A percentile compares a stretch with the other conserved stretches of the same genome.
These are phyloP conservation scores for Congeria kusceri DNA, from an alignment of 2,888 invertebrate species.

Conservation along the genomic window DNA sequence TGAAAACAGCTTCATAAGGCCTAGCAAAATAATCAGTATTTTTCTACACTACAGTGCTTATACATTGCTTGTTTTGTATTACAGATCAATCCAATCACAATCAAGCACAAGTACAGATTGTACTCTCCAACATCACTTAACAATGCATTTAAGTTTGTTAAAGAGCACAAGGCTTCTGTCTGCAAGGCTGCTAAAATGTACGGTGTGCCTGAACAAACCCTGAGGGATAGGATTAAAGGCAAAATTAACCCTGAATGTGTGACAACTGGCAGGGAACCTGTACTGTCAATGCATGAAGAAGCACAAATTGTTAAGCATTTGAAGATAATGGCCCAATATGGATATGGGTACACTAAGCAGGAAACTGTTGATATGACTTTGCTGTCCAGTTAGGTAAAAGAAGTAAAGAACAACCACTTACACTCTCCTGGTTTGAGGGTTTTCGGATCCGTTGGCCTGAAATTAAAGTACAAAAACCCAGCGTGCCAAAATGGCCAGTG, in stretches of 20 bases:
- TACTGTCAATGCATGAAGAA: background rate
- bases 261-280: slow-evolving; percentile 7
- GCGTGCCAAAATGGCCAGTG: background rate
- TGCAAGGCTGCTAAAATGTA: slow-evolving; percentile 8
- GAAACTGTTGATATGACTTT: background rate
- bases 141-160: slow-evolving; percentile 4
- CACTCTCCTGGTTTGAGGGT: background rate
- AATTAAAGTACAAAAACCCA: slow-evolving; percentile 7
- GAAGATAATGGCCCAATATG: slow-evolving; percentile 9
- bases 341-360: slow-evolving; percentile 9
- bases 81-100: slow-evolving; percentile 1
- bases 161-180: slow-evolving; percentile 1
- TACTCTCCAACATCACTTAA: background rate
- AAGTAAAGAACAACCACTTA: background rate
- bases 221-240: background rate
- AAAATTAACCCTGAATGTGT: slow-evolving; percentile 6
- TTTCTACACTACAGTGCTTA: background rate
- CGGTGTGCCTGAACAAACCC: slow-evolving; percentile 1
- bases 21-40: too few relatives aligned
- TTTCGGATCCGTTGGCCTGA: slow-evolving; percentile 13
- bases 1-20: too few relatives aligned
- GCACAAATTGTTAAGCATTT: slow-evolving; percentile 14
- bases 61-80: background rate
- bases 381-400: background rate
- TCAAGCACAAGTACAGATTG: background rate